Conservation (phyloP, 2,797 vertebrate genomes). For the Rhynchotus rufescens region DNA sequence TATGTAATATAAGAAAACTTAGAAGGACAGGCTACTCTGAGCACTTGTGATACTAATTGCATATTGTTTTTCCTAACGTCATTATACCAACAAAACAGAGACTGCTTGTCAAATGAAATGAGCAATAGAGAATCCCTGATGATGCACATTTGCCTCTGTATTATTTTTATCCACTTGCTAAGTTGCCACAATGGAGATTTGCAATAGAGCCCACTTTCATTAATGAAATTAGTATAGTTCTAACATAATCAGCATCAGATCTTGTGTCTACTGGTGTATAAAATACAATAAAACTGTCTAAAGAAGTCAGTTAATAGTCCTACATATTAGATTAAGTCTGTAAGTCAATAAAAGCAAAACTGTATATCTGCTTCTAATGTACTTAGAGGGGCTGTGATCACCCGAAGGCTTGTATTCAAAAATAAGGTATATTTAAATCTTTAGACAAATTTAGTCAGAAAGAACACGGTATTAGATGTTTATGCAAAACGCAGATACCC, state of each 20-base stretch:
- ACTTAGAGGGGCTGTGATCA: not conserved
- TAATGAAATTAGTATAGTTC: not conserved
- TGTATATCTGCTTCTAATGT: not conserved
- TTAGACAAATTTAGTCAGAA: conserved; percentile 14
- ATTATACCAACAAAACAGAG: conserved; percentile 27
- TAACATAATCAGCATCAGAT: not conserved
- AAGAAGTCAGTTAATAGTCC: not conserved
- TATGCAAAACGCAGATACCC: not conserved
- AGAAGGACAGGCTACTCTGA: not conserved
- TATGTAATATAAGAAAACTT: not conserved
- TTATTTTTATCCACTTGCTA: not conserved
- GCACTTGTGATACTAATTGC: not conserved
- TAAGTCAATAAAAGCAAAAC: not conserved
- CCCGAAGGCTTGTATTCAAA: conserved; percentile 28
- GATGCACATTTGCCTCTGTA: not conserved
- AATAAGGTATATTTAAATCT: not conserved
- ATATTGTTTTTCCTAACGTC: not conserved
- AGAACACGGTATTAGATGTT: not conserved
- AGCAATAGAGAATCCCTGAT: not conserved
- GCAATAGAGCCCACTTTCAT: not conserved
- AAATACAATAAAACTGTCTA: not conserved
- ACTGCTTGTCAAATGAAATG: not conserved
- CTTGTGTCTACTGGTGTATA: not conserved
- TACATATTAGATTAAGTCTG: not conserved
- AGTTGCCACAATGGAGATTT: not conserved